Evolutionary conservation across 2,888 invertebrate species (phyloP).

Genomic region (Entomobrya proxima): DNA sequence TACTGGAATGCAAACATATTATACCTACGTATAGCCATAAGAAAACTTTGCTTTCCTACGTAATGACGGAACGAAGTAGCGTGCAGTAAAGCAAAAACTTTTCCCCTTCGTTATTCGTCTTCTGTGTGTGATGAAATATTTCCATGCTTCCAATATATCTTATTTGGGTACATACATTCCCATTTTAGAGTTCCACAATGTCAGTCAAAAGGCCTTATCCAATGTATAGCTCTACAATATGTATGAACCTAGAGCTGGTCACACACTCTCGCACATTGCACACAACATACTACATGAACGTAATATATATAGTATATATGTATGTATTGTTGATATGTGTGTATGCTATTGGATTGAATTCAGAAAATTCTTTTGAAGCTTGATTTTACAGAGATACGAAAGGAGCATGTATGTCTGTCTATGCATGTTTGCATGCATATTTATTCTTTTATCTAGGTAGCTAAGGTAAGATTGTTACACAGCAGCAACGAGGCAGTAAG

Average conservation of each 20-base stretch:
- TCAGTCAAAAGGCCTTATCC: background rate
- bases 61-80: slow-evolving; percentile 31
- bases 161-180: slow-evolving; percentile 10
- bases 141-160: slow-evolving; percentile 59
- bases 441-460: slow-evolving; percentile 21
- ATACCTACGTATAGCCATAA: background rate
- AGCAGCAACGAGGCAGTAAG: background rate
- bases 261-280: background rate
- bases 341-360: background rate
- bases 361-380: slow-evolving; percentile 56
- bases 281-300: background rate
- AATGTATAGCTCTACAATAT: background rate
- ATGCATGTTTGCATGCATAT: slow-evolving; percentile 2
- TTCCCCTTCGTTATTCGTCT: slow-evolving; percentile 46
- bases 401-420: slow-evolving; percentile 10
- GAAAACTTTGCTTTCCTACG: slow-evolving; percentile 22
- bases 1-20: slow-evolving; percentile 13
- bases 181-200: background rate
- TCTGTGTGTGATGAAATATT: slow-evolving; percentile 55
- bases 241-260: background rate
- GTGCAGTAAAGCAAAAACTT: slow-evolving; percentile 34
- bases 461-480: slow-evolving; percentile 18
- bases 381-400: slow-evolving; percentile 42
- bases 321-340: background rate
- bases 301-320: background rate